phyloP scores from a whole-genome alignment of 2,888 invertebrate species.

The Tanytarsus gracilentus region DNA sequence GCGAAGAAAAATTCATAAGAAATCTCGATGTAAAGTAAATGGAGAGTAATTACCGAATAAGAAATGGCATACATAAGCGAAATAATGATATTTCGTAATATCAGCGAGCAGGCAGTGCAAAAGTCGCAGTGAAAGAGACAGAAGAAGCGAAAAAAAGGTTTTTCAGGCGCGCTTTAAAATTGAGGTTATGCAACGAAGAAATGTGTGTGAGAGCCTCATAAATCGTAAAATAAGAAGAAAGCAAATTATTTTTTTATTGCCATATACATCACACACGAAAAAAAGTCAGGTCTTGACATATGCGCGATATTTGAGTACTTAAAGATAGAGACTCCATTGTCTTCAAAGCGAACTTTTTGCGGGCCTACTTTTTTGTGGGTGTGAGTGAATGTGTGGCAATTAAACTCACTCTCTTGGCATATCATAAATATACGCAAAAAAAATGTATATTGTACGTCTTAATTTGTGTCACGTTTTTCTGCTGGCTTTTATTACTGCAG shows the following conservation, averaged over 20 bases:
- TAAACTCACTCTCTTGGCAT: too few species aligned
- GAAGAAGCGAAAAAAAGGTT: background rate
- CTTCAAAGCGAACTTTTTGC: constrained; percentile 8
- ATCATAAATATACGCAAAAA: too few species aligned
- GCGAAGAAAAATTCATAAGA: background rate
- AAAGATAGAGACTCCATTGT: constrained; percentile 4
- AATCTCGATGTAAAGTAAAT: background rate
- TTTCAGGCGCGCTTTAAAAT: constrained; percentile 26
- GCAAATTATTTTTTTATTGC: background rate
- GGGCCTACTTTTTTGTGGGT: too few species aligned
- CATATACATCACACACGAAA: background rate
- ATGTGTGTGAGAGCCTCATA: background rate
- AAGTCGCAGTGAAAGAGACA: background rate
- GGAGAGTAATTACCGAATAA: constrained; percentile 23
- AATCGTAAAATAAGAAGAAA: background rate
- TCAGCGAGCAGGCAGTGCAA: background rate
- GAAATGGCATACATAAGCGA: too few species aligned
- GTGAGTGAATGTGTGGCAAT: too few species aligned
- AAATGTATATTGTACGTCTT: too few species aligned
- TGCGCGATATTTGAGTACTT: too few species aligned
- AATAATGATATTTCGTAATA: constrained; percentile 27
- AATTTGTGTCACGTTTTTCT: too few species aligned
- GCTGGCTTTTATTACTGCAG: too few species aligned
- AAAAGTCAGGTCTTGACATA: too few species aligned
- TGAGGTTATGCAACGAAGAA: constrained; percentile 26